Conservation (phyloP, 2,113 vertebrate genomes). For the Centropus bengalensis region DNA sequence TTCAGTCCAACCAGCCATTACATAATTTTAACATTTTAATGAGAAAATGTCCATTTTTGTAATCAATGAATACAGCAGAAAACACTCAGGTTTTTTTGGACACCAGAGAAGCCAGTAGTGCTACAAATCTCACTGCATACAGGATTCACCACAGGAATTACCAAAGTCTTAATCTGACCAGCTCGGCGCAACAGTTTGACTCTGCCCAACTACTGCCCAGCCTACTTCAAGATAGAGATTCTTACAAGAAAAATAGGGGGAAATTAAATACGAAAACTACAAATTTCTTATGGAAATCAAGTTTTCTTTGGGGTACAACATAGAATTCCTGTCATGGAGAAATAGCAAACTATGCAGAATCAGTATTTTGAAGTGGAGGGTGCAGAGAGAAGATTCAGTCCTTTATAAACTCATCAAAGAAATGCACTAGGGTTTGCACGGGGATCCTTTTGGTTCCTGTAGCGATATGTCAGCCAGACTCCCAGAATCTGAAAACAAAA, state of each 20-base stretch:
- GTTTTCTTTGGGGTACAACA: neutral
- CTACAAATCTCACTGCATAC: neutral
- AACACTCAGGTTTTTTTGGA: neutral
- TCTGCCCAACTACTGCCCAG: slow-evolving; percentile 34
- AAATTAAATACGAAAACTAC: slow-evolving; percentile 35
- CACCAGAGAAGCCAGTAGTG: slow-evolving; percentile 59
- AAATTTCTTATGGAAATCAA: neutral
- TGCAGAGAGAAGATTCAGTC: slow-evolving; percentile 36
- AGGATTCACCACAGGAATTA: slow-evolving; percentile 28
- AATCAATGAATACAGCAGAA: slow-evolving; percentile 35
- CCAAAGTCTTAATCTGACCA: neutral
- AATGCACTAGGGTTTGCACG: slow-evolving; percentile 94
- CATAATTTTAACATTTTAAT: slow-evolving; percentile 4
- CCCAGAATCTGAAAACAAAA: slow-evolving; percentile 87
- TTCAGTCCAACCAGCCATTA: neutral
- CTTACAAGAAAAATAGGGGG: neutral
- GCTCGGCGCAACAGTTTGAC: neutral
- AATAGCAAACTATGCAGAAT: slow-evolving; percentile 44
- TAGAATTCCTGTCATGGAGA: neutral
- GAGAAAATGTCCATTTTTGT: neutral
- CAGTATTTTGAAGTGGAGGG: slow-evolving; percentile 60
- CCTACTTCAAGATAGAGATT: slow-evolving; percentile 53
- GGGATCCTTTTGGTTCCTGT: slow-evolving; percentile 95
- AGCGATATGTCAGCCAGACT: slow-evolving; percentile 93
- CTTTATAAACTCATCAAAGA: slow-evolving; percentile 83